Base-by-base conservation (phyloP, 2,888 invertebrate genomes). In the Andrena bucephala region DNA sequence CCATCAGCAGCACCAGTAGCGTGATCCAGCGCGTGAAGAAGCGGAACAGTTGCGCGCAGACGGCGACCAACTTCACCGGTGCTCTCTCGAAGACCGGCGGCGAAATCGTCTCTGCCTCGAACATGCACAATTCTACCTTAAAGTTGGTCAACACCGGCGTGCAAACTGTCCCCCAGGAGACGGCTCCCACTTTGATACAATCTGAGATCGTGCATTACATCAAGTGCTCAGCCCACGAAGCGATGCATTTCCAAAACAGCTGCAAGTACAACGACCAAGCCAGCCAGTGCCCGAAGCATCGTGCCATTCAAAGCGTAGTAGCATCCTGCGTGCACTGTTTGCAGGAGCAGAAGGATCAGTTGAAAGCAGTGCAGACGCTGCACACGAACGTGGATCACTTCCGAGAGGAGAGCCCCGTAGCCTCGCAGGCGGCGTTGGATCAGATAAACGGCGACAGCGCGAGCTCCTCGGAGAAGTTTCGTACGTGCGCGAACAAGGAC, bases 11-110 rank as follows among this genome's bases (percentile, higher is more conserved):
- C 10, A 74, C 81, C 1, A 83, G 76, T 20, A 72, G 60, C 5
- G 82, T 81, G 8, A 63, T 81, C 2, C 90, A 87, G 60, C 85
- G 87, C 10, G 67, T 91, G 3, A 90, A 88, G 57, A 93, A 93
- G 70, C 87, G 92, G 0, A 93, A 93, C 72, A 93, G 94, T 66
- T 93, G 90, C 63, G 92, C 93, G 0, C 94, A 94, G 85, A 94
- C 94, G 0, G 91, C 90, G 1, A 89, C 87, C 0, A 88, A 88
- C 20, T 80, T 81, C 1, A 86, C 84, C 5, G 76, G 78, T 13
- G 91, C 91, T 0, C 90, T 92, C 33, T 93, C 94, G 0, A 93
- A 91, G 80, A 92, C 91, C 0, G 92, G 93, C 0, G 91, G 91
- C 0, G 92, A 92, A 78, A 93, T 93, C 4, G 87, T 92, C 0